Percentiles rank a stretch among this genome's conserved stretches.
phyloP scores from a whole-genome alignment of 2,888 invertebrate genomes.

The Chromoteleia sp. region DNA sequence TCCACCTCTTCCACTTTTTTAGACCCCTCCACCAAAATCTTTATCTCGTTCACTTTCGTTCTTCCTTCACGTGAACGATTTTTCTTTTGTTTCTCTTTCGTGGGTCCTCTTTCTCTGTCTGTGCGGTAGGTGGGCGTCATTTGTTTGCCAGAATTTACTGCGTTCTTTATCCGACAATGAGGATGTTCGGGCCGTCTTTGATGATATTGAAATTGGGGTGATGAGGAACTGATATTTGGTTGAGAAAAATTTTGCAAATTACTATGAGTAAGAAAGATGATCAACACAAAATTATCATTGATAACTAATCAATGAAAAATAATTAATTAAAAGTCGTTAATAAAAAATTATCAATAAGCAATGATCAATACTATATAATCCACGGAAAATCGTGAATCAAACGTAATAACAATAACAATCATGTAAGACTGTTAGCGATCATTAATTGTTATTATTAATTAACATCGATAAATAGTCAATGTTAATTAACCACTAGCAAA shows the following conservation, averaged over 20 bases:
- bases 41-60: constrained; percentile 64
- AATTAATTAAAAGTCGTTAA: no score
- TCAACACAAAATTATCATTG: no score
- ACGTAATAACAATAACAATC: no score
- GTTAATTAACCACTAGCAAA: no score
- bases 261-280: no score
- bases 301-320: no score
- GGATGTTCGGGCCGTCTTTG: constrained; percentile 17
- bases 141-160: constrained; percentile 40
- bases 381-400: no score
- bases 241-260: not conserved
- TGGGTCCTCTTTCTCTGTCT: constrained; percentile 9
- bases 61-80: constrained; percentile 58
- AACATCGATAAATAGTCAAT: no score
- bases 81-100: constrained; percentile 62
- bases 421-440: no score
- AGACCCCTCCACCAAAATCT: constrained; percentile 58
- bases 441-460: no score
- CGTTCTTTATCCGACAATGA: not conserved
- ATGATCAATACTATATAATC: no score
- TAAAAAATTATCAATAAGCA: no score
- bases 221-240: not conserved
- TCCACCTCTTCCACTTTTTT: constrained; percentile 13
- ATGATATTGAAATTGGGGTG: constrained; percentile 7
- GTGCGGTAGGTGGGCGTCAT: constrained; percentile 43